Base-by-base conservation (phyloP, 2,888 invertebrate genomes). In the Itoplectis maculator region DNA sequence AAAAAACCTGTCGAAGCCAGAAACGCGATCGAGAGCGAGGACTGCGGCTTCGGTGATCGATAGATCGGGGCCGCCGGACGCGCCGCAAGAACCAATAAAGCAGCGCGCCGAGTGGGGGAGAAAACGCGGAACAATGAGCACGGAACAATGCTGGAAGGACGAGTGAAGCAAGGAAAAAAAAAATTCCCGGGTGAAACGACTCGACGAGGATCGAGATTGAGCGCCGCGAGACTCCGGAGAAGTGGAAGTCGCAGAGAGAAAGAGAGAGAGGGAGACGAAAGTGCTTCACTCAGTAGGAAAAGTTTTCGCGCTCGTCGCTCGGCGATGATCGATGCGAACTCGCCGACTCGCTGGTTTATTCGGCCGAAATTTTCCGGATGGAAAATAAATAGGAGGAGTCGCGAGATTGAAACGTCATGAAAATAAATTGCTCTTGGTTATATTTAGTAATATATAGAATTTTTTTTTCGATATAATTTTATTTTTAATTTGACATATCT, bases 101-200 rank as follows among this genome's bases (percentile, higher is more conserved):
- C 13, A 15, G 7, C 45, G 45, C 11, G 63, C 29, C 3, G 2
- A 5, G 29, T 29, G 29, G 29, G 29, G 29, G n/a, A 11, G 56
- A 65, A 65, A 65, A 4, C 63, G 63, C 45, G 63, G 20, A 18
- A 65, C 63, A 63, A 63, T 63, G 40, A 63, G 63, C 4, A 37
- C 40, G 40, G 37, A 63, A 63, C 63, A 65, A 65, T 65, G 42
- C 40, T 13, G n/a, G 40, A 65, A 65, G 42, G 63, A 65, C 63
- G 20, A 42, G n/a, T n/a, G 29, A 5, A 5, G 29, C 20, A 45
- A 42, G n/a, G 45, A 65, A 61, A 65, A 45, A 65, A 11, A 29
- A 29, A n/a, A n/a, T n/a, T n/a, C 29, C 29, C 29, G 29, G 5
- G 29, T 3, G 40, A 51, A 45, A 45, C 18, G 13, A 8, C 8